phyloP scores from a whole-genome alignment of 2,113 vertebrate species.

The Sorex araneus region DNA sequence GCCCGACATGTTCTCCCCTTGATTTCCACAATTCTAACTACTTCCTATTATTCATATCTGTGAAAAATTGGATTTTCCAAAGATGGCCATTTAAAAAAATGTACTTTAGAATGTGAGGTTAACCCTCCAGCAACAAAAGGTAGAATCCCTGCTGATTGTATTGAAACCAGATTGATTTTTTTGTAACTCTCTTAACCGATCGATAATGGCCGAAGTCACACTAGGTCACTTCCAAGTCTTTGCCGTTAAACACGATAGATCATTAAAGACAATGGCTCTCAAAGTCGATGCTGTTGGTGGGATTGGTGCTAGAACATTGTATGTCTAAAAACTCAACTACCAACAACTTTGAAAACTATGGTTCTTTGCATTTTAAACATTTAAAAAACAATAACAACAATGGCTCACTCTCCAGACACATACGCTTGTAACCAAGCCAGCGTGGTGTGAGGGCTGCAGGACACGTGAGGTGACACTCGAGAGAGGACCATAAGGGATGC shows the following conservation, averaged over 20 bases:
- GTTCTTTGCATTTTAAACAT: neutral
- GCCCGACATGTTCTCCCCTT: neutral
- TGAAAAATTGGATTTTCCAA: neutral
- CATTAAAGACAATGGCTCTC: too few relatives aligned
- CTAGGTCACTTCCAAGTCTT: neutral
- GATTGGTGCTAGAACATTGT: too few relatives aligned
- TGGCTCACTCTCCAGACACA: neutral
- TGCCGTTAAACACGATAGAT: neutral
- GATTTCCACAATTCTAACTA: neutral
- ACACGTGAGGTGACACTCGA: too few relatives aligned
- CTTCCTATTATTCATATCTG: slow-evolving; percentile 1
- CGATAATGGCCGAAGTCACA: neutral
- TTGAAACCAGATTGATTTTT: neutral
- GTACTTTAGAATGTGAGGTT: neutral
- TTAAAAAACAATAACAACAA: too few relatives aligned
- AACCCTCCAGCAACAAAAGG: too few relatives aligned
- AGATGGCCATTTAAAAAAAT: neutral
- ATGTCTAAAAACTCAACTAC: too few relatives aligned
- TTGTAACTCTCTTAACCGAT: neutral
- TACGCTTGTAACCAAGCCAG: neutral
- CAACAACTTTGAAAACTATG: too few relatives aligned
- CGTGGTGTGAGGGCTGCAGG: neutral
- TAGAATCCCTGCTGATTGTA: too few relatives aligned
- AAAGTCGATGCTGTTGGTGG: too few relatives aligned
- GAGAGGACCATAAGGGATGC: too few relatives aligned